Base-by-base conservation (phyloP, 2,888 invertebrate genomes). In the Smittia sp. region DNA sequence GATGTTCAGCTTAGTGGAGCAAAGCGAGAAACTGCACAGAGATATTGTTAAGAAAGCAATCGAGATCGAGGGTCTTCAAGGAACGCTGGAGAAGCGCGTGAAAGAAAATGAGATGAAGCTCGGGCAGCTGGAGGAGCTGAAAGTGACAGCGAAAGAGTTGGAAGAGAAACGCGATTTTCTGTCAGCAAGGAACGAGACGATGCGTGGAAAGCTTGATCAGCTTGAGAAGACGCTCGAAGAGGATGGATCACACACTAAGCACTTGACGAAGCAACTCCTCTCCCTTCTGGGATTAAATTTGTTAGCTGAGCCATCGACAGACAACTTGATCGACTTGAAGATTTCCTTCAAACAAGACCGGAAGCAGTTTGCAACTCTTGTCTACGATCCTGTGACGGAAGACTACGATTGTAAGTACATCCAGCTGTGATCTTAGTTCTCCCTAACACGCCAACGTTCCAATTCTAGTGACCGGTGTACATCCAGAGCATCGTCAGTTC, bases 351-450 rank as follows among this genome's bases (percentile, higher is more conserved):
- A 9, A 1, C 20, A 69, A 15, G 18, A 52, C 15, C 1, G 22
- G 4, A 32, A 54, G 13, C 15, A 27, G 6, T 32, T 27, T 1
- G 6, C 54, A 11, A 18, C 6, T 11, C 25, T 69, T 24, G 18
- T 69, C 18, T 69, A 69, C 27, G 69, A 69, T 69, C n/a, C 46
- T 4, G 1, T 27, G 3, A 69, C 69, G 3, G 69, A 69, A 1
- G 69, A 69, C 27, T 69, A 52, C n/a, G 69, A 69, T 18, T 32
- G 69, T 69, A 32, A 69, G 54, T 52, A 24, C 1, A 6, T 46
- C n/a, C 9, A 11, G 2, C n/a, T 46, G 13, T 15, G 15, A 46
- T 1, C 9, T 46, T 67, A 3, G 15, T 68, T 68, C 1, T n/a
- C 7, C 18, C 18, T 67, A 7, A 1, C n/a, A 2, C n/a, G n/a